These are phyloP conservation scores for Choristoneura rosaceana DNA, from an alignment of 2,888 invertebrate species.

Conservation along the genomic window DNA sequence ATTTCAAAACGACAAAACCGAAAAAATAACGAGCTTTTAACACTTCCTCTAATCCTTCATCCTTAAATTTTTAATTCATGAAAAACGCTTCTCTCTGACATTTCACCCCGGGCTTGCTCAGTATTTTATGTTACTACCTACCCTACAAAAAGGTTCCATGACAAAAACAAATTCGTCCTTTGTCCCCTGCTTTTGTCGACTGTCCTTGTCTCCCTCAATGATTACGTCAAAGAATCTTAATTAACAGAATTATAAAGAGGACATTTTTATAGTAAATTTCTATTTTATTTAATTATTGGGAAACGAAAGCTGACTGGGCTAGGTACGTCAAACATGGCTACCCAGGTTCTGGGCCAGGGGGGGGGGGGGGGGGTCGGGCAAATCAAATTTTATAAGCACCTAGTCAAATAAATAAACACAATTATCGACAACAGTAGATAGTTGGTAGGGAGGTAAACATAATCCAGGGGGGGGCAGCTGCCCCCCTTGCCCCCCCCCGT, in stretches of 20 bases:
- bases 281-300: conserved; percentile 21
- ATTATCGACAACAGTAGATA: too few species aligned
- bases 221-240: conserved; percentile 32
- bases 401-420: too few species aligned
- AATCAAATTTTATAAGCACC: too few species aligned
- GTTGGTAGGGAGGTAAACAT: too few species aligned
- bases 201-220: conserved; percentile 20
- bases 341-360: too few species aligned
- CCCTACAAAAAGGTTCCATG: conserved; percentile 30
- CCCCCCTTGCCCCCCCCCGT: too few species aligned
- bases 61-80: conserved; percentile 20
- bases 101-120: conserved; percentile 17
- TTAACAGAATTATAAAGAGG: conserved; percentile 30
- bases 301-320: background rate
- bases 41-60: conserved; percentile 18
- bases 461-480: too few species aligned
- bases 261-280: conserved; percentile 10
- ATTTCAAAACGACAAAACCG: conserved; percentile 12
- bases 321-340: background rate
- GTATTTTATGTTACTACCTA: conserved; percentile 31
- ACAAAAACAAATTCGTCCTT: conserved; percentile 41
- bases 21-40: conserved; percentile 25
- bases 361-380: too few species aligned
- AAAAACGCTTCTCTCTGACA: conserved; percentile 23
- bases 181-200: conserved; percentile 32